Evolutionary conservation across 2,888 invertebrate genomes (phyloP).

Genomic region (Piscicola geometra): DNA sequence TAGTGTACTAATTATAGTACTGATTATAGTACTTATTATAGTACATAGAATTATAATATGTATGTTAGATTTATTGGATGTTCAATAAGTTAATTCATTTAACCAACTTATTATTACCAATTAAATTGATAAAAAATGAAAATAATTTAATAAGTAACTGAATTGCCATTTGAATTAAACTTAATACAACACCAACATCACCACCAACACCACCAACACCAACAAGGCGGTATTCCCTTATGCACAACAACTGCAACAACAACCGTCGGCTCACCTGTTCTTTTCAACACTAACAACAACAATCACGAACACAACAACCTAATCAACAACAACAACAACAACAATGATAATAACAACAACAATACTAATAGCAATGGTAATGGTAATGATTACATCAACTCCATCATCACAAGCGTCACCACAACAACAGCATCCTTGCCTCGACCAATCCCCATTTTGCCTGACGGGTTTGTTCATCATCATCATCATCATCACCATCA

Average conservation of each 20-base stretch:
- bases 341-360: neutral
- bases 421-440: neutral
- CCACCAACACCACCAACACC: too few relatives aligned
- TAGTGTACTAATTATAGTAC: too few relatives aligned
- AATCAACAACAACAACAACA: slow-evolving; percentile 12
- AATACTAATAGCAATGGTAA: neutral
- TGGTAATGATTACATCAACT: too few relatives aligned
- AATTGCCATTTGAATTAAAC: too few relatives aligned
- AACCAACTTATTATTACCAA: too few relatives aligned
- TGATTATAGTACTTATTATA: too few relatives aligned
- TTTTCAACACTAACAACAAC: slow-evolving; percentile 26
- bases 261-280: slow-evolving; percentile 37
- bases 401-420: neutral
- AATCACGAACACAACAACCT: neutral
- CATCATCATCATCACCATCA: neutral
- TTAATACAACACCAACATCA: too few relatives aligned
- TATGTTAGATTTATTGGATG: too few relatives aligned
- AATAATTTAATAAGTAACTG: too few relatives aligned
- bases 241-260: slow-evolving; percentile 39
- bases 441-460: slow-evolving; percentile 62
- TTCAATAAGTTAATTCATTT: too few relatives aligned
- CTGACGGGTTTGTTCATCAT: neutral
- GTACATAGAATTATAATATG: too few relatives aligned
- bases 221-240: slow-evolving; percentile 39
- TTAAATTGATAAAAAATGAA: too few relatives aligned